A percentile compares a stretch with the other conserved stretches of the same genome.
phyloP scores from a whole-genome alignment of 64 coral and sea anemone species.

The Orbicella faveolata region DNA sequence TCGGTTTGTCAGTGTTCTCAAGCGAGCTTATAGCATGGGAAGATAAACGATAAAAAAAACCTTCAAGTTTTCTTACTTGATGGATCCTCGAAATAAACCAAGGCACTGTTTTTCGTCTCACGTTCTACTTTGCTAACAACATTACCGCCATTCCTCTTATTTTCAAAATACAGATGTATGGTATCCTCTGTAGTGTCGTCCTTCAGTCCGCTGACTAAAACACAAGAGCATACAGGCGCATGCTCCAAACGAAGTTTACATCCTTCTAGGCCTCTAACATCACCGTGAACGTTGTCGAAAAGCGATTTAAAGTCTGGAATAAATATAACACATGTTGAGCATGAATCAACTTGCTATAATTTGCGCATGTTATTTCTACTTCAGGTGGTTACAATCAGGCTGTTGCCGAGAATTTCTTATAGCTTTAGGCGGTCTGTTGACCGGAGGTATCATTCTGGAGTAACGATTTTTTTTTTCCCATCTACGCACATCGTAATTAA shows the following conservation, averaged over 20 bases:
- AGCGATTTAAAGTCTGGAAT: neutral
- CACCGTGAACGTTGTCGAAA: neutral
- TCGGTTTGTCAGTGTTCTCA: too few species aligned
- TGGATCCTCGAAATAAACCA: conserved; percentile 27
- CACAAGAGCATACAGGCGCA: conserved; percentile 4
- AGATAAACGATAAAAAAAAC: neutral
- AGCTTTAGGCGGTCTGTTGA: too few species aligned
- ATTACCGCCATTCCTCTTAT: neutral
- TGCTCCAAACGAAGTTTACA: conserved; percentile 29
- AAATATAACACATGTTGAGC: neutral
- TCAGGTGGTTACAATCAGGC: too few species aligned
- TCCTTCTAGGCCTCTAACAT: conserved; percentile 1
- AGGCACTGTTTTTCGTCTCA: neutral
- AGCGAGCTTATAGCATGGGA: too few species aligned
- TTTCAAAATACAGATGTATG: conserved; percentile 46
- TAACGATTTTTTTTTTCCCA: too few species aligned
- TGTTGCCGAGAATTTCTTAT: too few species aligned
- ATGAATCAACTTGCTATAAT: too few species aligned
- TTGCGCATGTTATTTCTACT: too few species aligned
- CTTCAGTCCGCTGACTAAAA: conserved; percentile 7
- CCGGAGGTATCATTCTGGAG: too few species aligned
- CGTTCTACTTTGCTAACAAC: neutral
- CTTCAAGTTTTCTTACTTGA: conserved; percentile 3
- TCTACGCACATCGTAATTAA: too few species aligned
- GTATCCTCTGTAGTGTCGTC: neutral